Evolutionary conservation across 2,888 invertebrate genomes (phyloP).

Genomic region (Ormyrus rosae): DNA sequence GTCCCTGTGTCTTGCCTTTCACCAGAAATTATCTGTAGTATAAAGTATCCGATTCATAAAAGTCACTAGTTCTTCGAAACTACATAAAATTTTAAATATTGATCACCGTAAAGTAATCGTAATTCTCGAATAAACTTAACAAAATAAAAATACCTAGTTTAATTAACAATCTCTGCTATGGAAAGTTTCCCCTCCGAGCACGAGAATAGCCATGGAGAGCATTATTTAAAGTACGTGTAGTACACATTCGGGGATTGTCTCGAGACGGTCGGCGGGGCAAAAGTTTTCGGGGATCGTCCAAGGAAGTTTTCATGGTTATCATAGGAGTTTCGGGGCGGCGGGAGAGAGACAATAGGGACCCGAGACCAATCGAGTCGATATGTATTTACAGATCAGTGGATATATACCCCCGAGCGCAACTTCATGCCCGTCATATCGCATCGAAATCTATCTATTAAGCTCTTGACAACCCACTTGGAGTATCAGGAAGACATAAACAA

Average conservation of each 20-base stretch:
- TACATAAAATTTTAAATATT: no score
- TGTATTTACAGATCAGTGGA: constrained; percentile 70
- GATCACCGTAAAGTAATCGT: no score
- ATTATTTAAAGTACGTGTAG: constrained; percentile 56
- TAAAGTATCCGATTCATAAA: no score
- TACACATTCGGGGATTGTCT: constrained; percentile 53
- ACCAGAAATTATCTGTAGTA: no score
- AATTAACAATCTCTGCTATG: constrained; percentile 40
- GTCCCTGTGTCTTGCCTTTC: no score
- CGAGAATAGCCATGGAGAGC: constrained; percentile 18
- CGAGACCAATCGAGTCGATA: constrained; percentile 34
- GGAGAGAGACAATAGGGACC: constrained; percentile 31
- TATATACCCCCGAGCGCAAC: constrained; percentile 29
- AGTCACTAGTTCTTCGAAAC: no score
- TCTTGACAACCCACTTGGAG: constrained; percentile 53
- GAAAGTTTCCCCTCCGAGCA: constrained; percentile 8
- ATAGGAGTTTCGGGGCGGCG: constrained; percentile 8
- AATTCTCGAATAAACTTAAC: not conserved
- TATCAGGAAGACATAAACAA: constrained; percentile 57
- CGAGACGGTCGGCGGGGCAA: constrained; percentile 13
- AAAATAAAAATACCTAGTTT: not conserved
- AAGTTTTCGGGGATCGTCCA: constrained; percentile 36
- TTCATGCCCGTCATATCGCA: constrained; percentile 66
- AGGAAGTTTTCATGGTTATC: constrained; percentile 56
- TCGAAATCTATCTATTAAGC: constrained; percentile 66